Conservation (phyloP, 2,113 vertebrate species). For the Clupea harengus region DNA sequence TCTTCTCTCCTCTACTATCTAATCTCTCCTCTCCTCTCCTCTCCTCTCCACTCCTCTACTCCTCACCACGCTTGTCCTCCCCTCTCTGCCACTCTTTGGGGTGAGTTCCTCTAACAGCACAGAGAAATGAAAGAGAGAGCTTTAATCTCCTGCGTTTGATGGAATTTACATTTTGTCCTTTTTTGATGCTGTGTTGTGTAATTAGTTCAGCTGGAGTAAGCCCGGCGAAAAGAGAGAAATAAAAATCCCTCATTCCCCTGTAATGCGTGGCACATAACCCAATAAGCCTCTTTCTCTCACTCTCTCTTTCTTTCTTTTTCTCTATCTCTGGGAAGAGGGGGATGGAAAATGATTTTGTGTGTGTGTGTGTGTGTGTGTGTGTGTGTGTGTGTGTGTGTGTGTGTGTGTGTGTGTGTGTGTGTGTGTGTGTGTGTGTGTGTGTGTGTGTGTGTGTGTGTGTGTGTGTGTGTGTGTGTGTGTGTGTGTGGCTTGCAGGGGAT, state of each 20-base stretch:
- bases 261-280: constrained; percentile 26
- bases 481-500: constrained; percentile 24
- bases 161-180: constrained; percentile 37
- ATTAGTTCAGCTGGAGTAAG: constrained; percentile 32
- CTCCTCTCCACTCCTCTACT: background rate
- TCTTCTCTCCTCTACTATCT: background rate
- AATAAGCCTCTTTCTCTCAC: background rate
- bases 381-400: constrained; percentile 10
- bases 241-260: constrained; percentile 19
- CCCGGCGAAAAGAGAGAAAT: constrained; percentile 19
- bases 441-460: background rate
- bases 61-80: background rate
- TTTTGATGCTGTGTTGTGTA: constrained; percentile 32
- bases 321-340: constrained; percentile 19
- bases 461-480: background rate
- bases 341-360: constrained; percentile 21
- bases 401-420: constrained; percentile 6
- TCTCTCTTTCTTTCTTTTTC: background rate
- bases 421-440: constrained; percentile 23
- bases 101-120: background rate
- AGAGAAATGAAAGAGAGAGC: background rate
- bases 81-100: background rate
- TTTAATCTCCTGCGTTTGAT: constrained; percentile 36
- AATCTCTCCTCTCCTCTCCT: background rate
- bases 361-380: too few species aligned